Conservation (phyloP, 2,113 vertebrate species). For the Merops nubicus region DNA sequence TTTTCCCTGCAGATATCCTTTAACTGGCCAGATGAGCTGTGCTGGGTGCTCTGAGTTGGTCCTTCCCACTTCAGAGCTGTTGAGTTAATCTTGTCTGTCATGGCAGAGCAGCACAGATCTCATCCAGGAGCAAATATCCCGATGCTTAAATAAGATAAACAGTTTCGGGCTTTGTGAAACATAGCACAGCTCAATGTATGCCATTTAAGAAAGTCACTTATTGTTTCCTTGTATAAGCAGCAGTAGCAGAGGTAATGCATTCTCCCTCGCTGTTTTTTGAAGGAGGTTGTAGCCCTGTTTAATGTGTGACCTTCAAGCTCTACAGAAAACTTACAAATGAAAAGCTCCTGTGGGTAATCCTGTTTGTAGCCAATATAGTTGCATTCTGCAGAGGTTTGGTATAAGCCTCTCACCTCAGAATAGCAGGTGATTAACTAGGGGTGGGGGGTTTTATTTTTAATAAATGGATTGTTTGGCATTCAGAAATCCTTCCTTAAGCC, state of each 20-base stretch:
- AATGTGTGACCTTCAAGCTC: conserved; percentile 71
- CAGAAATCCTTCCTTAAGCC: conserved; percentile 51
- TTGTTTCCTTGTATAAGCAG: conserved; percentile 70
- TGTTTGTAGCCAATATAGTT: conserved; percentile 36
- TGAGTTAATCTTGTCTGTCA: neutral
- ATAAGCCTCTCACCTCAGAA: conserved; percentile 48
- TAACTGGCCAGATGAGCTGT: neutral
- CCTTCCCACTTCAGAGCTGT: neutral
- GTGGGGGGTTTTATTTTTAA: conserved; percentile 29
- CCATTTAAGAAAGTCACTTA: conserved; percentile 58
- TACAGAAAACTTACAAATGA: conserved; percentile 64
- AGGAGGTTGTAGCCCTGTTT: conserved; percentile 51
- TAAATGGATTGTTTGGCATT: conserved; percentile 40
- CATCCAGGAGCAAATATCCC: conserved; percentile 49
- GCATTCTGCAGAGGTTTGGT: conserved; percentile 20
- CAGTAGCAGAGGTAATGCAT: conserved; percentile 41
- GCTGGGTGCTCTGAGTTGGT: neutral
- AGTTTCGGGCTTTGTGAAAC: conserved; percentile 69
- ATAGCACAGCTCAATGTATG: conserved; percentile 71
- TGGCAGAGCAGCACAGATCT: neutral
- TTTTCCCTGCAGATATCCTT: neutral
- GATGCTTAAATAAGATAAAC: conserved; percentile 60
- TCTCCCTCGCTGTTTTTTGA: conserved; percentile 60
- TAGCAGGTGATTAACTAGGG: conserved; percentile 55
- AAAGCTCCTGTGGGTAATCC: conserved; percentile 55